Evolutionary conservation across 2,797 vertebrate species (phyloP), one percentile per base, ranked within the genome.

Genomic region (Enteromius trimaculatus): DNA sequence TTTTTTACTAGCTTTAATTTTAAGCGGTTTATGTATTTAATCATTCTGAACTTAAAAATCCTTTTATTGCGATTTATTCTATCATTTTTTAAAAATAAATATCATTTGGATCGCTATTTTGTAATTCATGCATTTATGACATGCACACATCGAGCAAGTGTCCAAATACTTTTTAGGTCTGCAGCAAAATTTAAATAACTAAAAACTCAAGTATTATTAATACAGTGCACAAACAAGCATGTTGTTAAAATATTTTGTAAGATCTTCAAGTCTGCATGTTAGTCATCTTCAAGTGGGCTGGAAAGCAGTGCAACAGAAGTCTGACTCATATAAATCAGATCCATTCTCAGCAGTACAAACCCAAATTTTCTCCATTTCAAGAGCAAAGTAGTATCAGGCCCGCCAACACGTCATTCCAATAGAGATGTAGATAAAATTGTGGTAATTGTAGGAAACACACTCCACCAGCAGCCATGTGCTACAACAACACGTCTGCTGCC

Each of bases 371-470:
- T 80, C 9, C 51, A 58, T 70, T 58, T 44, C 66, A 31, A 17
- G 16, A 64, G 60, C 14, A 64, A 62, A 7, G 13, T n/a, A 66
- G 4, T 58, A 6, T 34, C 34, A 44, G 64, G 49, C 17, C 4
- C 2, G 23, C 34, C 23, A 51, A 79, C 4, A 19, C 19, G 29
- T 39, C 4, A 11, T 68, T 69, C 19, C 44, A 26, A 13, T 13
- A n/a, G 62, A 44, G 47, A 39, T 42, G 49, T 55, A 29, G 37
- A 71, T 72, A 29, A 19, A 6, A 49, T 39, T 39, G 23, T 9
- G 71, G n/a, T 82, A 75, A 76, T 66, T 51, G 26, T 23, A 77
- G 62, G 81, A 68, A 82, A 44, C 72, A 44, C 62, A 29, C 34
- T 76, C 71, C n/a, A 42, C 19, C n/a, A 16, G n/a, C 6, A 76